A percentile compares a stretch with the other conserved stretches of the same genome.
phyloP scores from a whole-genome alignment of 2,113 vertebrate species.

The Cathartes aura region DNA sequence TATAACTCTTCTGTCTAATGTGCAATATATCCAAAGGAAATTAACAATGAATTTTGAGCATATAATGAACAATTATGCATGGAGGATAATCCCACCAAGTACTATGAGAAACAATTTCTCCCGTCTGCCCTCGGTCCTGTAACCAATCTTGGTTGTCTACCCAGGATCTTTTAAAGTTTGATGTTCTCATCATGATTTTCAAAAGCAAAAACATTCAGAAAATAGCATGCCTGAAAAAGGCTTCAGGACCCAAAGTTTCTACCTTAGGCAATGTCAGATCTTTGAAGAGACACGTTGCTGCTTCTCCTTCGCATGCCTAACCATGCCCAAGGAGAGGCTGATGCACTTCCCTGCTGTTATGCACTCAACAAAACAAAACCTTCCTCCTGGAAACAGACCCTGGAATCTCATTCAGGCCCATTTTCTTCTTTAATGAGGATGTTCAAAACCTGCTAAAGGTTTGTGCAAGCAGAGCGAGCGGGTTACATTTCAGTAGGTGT shows the following conservation, averaged over 20 bases:
- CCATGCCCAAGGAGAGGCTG: conserved; percentile 20
- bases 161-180: neutral
- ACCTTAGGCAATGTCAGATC: neutral
- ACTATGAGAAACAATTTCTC: conserved; percentile 12
- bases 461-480: neutral
- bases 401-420: conserved; percentile 45
- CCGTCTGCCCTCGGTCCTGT: neutral
- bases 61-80: conserved; percentile 51
- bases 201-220: neutral
- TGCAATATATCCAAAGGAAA: conserved; percentile 29
- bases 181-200: neutral
- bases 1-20: conserved; percentile 27
- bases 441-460: conserved; percentile 34
- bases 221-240: neutral
- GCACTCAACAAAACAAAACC: conserved; percentile 36
- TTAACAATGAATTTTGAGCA: conserved; percentile 40
- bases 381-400: conserved; percentile 39
- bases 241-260: neutral
- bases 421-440: conserved; percentile 33
- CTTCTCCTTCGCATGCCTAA: neutral
- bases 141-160: neutral
- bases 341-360: conserved; percentile 2
- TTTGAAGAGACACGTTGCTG: neutral
- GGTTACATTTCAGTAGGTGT: conserved; percentile 12
- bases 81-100: conserved; percentile 45